Evolutionary conservation across 2,797 vertebrate species (phyloP), one percentile per base, ranked within the genome.

Genomic region (Myotis myotis): DNA sequence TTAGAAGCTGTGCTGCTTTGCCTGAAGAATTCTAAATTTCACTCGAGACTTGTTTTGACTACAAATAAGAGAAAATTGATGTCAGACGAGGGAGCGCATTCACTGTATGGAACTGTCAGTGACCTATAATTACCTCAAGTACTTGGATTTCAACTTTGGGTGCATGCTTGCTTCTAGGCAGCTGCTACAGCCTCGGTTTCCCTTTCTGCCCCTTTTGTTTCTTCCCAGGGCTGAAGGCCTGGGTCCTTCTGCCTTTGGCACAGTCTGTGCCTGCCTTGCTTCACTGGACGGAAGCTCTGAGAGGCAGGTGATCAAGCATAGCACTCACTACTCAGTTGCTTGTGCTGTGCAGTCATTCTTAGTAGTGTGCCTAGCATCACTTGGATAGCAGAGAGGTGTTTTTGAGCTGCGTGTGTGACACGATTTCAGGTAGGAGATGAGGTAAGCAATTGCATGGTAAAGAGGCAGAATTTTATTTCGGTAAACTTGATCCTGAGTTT

Each of bases 1-100:
- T 95, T 95, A 82, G 84, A 23, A 94, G 57, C 79, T 80, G 78
- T 82, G 28, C 28, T 93, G 76, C 79, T 91, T 60, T 71, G 23
- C 64, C 47, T 94, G 47, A 96, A 94, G 83, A 95, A 93, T 87
- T 93, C 84, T 83, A 82, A 89, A 90, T 94, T 85, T 93, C 80
- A 83, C 57, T 87, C 1, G 16, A 66, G 49, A 30, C 91, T 83
- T 92, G 49, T 94, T 95, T 94, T 74, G n/a, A 92, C 72, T 89
- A 60, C 80, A 93, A 95, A 79, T 93, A 82, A 95, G 89, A 89
- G 51, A 91, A 70, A 95, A 68, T 68, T 72, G 53, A 36, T 83
- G 44, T 92, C 11, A 57, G 33, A 36, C 0, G 9, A 88, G 28
- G 89, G 92, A 79, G 70, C 16, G 25, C 0, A 1, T 76, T 89